A percentile compares a stretch with the other conserved stretches of the same genome.
phyloP scores from a whole-genome alignment of 2,797 vertebrate species.

The Darevskia nairensis region DNA sequence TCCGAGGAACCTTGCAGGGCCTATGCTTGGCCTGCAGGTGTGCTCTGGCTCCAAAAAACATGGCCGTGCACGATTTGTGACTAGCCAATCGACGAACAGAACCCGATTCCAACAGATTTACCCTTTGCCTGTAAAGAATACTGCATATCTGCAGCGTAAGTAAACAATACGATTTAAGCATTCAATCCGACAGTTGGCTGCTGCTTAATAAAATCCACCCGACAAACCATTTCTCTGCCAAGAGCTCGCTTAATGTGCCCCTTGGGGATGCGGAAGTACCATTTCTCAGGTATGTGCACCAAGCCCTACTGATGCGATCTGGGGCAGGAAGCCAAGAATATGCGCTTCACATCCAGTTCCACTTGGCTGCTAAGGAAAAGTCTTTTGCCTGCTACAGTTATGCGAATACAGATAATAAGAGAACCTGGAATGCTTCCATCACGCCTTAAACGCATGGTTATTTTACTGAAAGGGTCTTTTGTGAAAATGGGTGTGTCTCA shows the following conservation, averaged over 20 bases:
- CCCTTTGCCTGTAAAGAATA: not conserved
- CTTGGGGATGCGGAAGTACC: conserved; percentile 14
- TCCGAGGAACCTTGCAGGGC: not conserved
- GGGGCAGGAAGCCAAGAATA: conserved; percentile 8
- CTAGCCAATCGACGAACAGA: not conserved
- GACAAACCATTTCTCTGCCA: conserved; percentile 6
- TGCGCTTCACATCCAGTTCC: conserved; percentile 11
- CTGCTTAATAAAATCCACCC: conserved; percentile 12
- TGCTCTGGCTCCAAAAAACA: not conserved
- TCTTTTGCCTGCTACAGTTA: not conserved
- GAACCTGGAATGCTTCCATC: conserved; percentile 13
- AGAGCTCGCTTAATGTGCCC: conserved; percentile 25
- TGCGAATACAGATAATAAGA: conserved; percentile 10
- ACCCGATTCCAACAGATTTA: not conserved
- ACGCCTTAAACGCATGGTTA: conserved; percentile 23
- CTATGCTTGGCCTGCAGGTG: not conserved
- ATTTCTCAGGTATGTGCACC: conserved; percentile 30
- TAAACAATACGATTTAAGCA: conserved; percentile 3
- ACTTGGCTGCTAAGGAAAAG: conserved; percentile 9
- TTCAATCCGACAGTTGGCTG: conserved; percentile 11
- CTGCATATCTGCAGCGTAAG: not conserved
- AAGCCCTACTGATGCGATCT: conserved; percentile 13
- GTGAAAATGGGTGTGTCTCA: conserved; percentile 9
- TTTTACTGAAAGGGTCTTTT: conserved; percentile 20
- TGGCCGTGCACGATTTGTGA: not conserved